Evolutionary conservation across 2,113 vertebrate genomes (phyloP).

Genomic region (Poeciliopsis occidentalis): DNA sequence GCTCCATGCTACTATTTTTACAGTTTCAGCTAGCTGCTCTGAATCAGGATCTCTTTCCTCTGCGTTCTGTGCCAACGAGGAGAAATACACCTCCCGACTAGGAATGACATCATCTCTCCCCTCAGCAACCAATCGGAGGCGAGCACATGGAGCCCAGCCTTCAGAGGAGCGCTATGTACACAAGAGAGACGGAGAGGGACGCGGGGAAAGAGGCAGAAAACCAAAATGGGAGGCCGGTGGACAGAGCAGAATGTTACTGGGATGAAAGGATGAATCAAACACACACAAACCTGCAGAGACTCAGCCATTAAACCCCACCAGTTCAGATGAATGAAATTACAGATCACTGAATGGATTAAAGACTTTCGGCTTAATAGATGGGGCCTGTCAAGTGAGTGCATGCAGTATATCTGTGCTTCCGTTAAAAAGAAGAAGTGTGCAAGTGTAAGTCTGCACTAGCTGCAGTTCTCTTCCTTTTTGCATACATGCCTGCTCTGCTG

Average conservation of each 20-base stretch:
- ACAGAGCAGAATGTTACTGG: conserved; percentile 3
- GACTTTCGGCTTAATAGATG: conserved; percentile 19
- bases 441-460: conserved; percentile 3
- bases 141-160: conserved; percentile 78
- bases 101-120: conserved; percentile 76
- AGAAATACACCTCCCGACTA: conserved; percentile 45
- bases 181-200: conserved; percentile 44
- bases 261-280: conserved; percentile 18
- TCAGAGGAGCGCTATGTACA: conserved; percentile 67
- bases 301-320: conserved; percentile 7
- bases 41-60: conserved; percentile 54
- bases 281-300: not conserved
- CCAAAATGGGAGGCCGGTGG: not conserved
- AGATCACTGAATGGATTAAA: conserved; percentile 28
- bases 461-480: conserved; percentile 37
- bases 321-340: conserved; percentile 43
- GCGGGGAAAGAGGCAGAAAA: not conserved
- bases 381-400: conserved; percentile 7
- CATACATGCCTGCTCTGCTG: conserved; percentile 25
- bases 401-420: not conserved
- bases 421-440: not conserved
- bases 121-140: conserved; percentile 61
- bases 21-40: conserved; percentile 23
- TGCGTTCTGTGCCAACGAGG: conserved; percentile 59
- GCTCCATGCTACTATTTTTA: conserved; percentile 29